Conservation (phyloP, 2,888 invertebrate genomes). For the Spilarctia lutea region DNA sequence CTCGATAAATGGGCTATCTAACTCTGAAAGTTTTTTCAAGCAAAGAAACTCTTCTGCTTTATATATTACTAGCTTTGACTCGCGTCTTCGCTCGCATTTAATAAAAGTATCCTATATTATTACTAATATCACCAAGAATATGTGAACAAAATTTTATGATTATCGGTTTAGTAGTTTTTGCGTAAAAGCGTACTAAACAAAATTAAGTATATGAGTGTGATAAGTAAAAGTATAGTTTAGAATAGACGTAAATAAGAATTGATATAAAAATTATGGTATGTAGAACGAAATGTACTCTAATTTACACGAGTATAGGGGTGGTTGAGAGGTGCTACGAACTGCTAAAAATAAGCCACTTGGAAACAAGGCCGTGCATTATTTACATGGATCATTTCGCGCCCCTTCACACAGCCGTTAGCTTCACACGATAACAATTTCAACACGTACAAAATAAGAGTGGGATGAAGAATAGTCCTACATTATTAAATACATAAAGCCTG, state of each 20-base stretch:
- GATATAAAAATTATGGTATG: neutral
- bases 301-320: neutral
- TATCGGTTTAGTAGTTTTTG: no score
- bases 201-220: no score
- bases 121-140: no score
- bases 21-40: no score
- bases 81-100: no score
- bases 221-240: no score
- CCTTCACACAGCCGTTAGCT: conserved; percentile 16
- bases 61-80: no score
- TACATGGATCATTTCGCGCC: conserved; percentile 24
- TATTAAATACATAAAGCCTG: neutral
- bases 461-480: neutral
- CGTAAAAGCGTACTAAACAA: no score
- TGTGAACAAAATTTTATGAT: no score
- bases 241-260: neutral
- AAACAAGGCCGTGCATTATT: conserved; percentile 24
- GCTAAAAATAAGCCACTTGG: conserved; percentile 21
- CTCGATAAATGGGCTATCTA: no score
- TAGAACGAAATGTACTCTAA: neutral
- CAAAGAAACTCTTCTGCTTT: no score
- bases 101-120: no score
- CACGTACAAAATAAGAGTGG: conserved; percentile 3
- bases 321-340: conserved; percentile 9
- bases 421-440: conserved; percentile 9